These are phyloP conservation scores for Steinernema khuongi DNA, from an alignment of 1,140 invertebrate genomes.

Conservation along the genomic window DNA sequence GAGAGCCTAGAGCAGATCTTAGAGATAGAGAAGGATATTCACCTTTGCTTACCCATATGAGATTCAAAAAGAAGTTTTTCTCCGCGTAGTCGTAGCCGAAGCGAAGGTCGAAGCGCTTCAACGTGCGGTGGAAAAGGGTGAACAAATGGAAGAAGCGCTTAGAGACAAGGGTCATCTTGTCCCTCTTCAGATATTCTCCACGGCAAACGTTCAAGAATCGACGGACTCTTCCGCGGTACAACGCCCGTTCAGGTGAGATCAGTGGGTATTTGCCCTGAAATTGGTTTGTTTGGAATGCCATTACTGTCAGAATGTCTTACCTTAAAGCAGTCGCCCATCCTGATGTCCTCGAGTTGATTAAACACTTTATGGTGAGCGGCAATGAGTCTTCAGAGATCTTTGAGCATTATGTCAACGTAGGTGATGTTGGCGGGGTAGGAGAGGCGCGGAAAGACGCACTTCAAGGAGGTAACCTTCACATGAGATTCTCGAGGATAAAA, in stretches of 20 bases:
- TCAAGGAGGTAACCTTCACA: background rate
- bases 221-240: background rate
- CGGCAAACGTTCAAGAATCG: background rate
- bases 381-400: background rate
- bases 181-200: background rate
- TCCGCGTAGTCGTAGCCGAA: slow-evolving; percentile 4
- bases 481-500: no score
- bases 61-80: background rate
- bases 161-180: background rate
- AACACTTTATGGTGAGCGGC: background rate
- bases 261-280: background rate
- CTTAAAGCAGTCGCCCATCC: background rate
- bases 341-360: background rate
- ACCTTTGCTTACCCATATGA: background rate
- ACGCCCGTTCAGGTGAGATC: background rate
- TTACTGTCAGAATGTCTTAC: background rate
- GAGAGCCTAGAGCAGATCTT: background rate
- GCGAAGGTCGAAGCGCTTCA: background rate
- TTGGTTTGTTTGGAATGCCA: background rate
- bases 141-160: slow-evolving; percentile 5
- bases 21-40: background rate
- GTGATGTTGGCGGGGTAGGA: background rate
- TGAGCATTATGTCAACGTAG: slow-evolving; percentile 9
- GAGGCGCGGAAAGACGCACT: background rate
- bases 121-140: background rate